phyloP scores from a whole-genome alignment of 2,888 invertebrate genomes.

The Hemaris fuciformis region DNA sequence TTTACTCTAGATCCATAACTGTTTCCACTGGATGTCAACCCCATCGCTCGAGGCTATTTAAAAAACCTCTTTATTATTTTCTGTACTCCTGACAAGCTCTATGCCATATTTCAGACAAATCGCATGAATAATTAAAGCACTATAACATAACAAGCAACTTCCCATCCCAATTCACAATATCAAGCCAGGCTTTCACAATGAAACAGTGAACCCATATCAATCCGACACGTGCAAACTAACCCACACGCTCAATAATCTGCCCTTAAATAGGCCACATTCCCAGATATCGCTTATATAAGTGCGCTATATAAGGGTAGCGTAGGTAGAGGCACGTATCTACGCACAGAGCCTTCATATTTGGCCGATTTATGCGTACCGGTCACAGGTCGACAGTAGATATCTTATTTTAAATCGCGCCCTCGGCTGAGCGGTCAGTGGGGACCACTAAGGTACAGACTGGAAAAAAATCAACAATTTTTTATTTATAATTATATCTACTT shows the following conservation, averaged over 20 bases:
- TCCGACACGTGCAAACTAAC: not conserved
- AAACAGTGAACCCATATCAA: not conserved
- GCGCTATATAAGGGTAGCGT: not conserved
- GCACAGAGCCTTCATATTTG: slow-evolving; percentile 38
- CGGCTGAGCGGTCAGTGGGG: slow-evolving; percentile 59
- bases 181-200: too few relatives aligned
- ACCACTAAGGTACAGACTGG: slow-evolving; percentile 39
- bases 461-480: slow-evolving; percentile 22
- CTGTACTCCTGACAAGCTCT: too few relatives aligned
- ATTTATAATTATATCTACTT: too few relatives aligned
- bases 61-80: too few relatives aligned
- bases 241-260: not conserved
- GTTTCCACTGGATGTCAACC: too few relatives aligned
- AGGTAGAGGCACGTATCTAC: slow-evolving; percentile 20
- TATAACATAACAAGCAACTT: too few relatives aligned
- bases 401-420: slow-evolving; percentile 63
- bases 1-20: too few relatives aligned
- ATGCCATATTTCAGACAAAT: too few relatives aligned
- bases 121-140: too few relatives aligned
- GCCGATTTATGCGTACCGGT: slow-evolving; percentile 59
- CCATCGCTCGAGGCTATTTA: too few relatives aligned
- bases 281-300: not conserved
- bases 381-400: slow-evolving; percentile 60
- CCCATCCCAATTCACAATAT: not conserved
- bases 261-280: not conserved